These are phyloP conservation scores for Choloepus hoffmanni DNA, from an alignment of 2,113 vertebrate species.

Conservation along the genomic window DNA sequence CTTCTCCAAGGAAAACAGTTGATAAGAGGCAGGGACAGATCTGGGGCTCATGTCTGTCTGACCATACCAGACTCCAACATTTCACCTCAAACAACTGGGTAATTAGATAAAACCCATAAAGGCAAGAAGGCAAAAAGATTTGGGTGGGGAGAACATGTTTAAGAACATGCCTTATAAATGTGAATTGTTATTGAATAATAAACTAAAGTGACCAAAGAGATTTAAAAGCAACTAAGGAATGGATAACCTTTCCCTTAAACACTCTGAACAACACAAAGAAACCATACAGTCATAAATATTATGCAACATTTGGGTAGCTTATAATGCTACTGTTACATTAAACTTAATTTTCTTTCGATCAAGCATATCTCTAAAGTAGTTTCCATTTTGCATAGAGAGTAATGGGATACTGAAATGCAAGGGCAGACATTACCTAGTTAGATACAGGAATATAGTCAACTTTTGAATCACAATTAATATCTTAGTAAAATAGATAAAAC, in stretches of 20 bases:
- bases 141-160: not conserved
- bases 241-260: slow-evolving; percentile 15
- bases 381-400: slow-evolving; percentile 33
- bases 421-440: slow-evolving; percentile 38
- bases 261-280: slow-evolving; percentile 42
- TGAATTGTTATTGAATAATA: not conserved
- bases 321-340: slow-evolving; percentile 35
- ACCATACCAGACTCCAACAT: not conserved
- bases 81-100: not conserved
- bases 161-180: not conserved
- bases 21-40: not conserved
- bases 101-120: slow-evolving; percentile 23
- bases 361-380: not conserved
- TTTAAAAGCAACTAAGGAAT: slow-evolving; percentile 28
- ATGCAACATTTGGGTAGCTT: not conserved
- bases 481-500: slow-evolving; percentile 52
- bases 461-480: slow-evolving; percentile 61
- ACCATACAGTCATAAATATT: not conserved
- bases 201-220: slow-evolving; percentile 29
- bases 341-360: slow-evolving; percentile 47
- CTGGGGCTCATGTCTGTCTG: not conserved
- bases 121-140: not conserved
- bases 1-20: not conserved
- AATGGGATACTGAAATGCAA: not conserved
- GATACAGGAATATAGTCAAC: slow-evolving; percentile 3